A percentile compares a stretch with the other conserved stretches of the same genome.
These are phyloP conservation scores for Drosophila putrida DNA, from an alignment of 2,888 invertebrate species.

Conservation along the genomic window DNA sequence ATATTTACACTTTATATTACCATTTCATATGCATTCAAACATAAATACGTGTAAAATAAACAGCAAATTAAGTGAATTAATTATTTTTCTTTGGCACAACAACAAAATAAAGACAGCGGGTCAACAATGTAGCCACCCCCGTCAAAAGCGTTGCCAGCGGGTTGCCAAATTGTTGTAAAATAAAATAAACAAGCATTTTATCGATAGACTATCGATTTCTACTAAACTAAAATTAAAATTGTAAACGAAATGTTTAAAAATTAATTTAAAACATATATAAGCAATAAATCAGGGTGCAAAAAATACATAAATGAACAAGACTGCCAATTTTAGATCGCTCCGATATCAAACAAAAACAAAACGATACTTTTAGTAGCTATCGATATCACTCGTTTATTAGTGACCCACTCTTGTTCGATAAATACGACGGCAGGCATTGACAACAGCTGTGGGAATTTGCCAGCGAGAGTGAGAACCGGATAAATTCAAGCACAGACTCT, in stretches of 20 bases:
- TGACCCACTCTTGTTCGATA: conserved; percentile 4
- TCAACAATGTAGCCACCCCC: not conserved
- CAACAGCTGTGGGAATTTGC: conserved; percentile 5
- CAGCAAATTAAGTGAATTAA: not conserved
- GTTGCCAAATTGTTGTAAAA: conserved; percentile 1
- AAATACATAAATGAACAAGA: not conserved
- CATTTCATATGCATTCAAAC: not conserved
- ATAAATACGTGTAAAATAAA: too few relatives aligned
- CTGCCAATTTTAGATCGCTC: not conserved
- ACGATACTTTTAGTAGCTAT: not conserved
- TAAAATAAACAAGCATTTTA: not conserved
- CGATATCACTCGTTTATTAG: not conserved
- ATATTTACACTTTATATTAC: not conserved
- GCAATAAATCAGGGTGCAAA: not conserved
- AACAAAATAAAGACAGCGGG: not conserved
- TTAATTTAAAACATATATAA: not conserved
- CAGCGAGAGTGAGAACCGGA: not conserved
- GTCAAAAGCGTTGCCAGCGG: not conserved
- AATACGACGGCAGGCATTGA: not conserved
- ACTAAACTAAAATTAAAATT: not conserved
- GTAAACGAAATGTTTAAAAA: not conserved
- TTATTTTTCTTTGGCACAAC: too few relatives aligned
- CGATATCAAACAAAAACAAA: not conserved
- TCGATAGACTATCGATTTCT: not conserved
- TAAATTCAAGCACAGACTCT: not conserved